phyloP scores from a whole-genome alignment of 2,888 invertebrate genomes.

The Nycteola revayana region DNA sequence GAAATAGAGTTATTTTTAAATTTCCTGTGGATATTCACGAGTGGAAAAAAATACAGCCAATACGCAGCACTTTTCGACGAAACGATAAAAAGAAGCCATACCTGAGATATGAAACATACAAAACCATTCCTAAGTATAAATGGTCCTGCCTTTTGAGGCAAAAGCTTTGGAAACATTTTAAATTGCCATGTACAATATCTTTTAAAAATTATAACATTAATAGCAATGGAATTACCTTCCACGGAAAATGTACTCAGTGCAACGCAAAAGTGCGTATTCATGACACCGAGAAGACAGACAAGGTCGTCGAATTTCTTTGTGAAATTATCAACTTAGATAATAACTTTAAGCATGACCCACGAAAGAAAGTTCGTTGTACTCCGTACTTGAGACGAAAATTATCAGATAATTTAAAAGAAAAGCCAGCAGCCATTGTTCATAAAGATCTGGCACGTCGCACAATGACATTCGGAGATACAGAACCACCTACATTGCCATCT shows the following conservation, averaged over 20 bases:
- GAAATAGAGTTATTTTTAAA: conserved; percentile 13
- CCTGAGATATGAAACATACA: conserved; percentile 14
- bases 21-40: conserved; percentile 15
- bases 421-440: conserved; percentile 14
- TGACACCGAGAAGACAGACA: conserved; percentile 15
- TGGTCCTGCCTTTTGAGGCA: conserved; percentile 15
- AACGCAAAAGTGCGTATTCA: conserved; percentile 16
- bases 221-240: conserved; percentile 16
- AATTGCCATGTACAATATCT: conserved; percentile 15
- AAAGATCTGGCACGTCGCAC: conserved; percentile 17
- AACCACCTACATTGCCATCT: conserved; percentile 16
- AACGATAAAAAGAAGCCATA: conserved; percentile 15
- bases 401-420: conserved; percentile 15
- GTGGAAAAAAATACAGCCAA: conserved; percentile 17
- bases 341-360: conserved; percentile 12
- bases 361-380: conserved; percentile 12
- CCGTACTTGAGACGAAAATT: conserved; percentile 15
- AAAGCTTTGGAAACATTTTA: conserved; percentile 16
- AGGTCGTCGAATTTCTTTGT: conserved; percentile 15
- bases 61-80: conserved; percentile 17
- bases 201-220: conserved; percentile 15
- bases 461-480: conserved; percentile 13
- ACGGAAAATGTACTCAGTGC: conserved; percentile 15
- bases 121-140: conserved; percentile 14
- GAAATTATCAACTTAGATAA: conserved; percentile 14